Evolutionary conservation across 1,140 invertebrate species (phyloP).

Genomic region (Sarcophaga peregrina): DNA sequence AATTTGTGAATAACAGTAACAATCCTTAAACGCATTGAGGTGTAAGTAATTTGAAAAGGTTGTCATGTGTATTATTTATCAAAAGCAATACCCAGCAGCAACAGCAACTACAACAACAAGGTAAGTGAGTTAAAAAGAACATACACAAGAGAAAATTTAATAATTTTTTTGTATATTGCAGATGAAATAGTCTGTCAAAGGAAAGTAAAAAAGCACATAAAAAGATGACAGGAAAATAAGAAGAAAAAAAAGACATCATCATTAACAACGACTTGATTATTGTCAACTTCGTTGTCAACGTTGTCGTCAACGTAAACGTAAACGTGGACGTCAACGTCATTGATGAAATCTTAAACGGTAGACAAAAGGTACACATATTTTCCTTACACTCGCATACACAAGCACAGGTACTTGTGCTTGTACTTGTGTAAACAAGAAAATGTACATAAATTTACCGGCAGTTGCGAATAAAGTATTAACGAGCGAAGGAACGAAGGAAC

Average conservation of each 20-base stretch:
- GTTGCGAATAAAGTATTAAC: too few relatives aligned
- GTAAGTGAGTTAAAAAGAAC: too few relatives aligned
- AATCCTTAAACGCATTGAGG: neutral
- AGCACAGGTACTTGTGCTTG: neutral
- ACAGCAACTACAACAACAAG: too few relatives aligned
- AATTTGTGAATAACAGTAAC: neutral
- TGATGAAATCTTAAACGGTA: conserved; percentile 22
- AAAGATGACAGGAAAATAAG: neutral
- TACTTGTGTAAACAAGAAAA: too few relatives aligned
- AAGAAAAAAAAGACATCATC: too few relatives aligned
- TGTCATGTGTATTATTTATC: too few relatives aligned
- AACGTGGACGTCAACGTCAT: neutral
- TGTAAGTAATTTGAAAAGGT: neutral
- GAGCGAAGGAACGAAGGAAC: too few relatives aligned
- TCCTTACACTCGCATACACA: neutral
- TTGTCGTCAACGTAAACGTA: neutral
- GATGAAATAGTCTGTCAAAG: conserved; percentile 10
- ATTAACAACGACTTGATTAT: too few relatives aligned
- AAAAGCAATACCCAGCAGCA: too few relatives aligned
- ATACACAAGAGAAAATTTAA: too few relatives aligned
- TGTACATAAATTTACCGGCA: too few relatives aligned
- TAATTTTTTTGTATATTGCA: neutral
- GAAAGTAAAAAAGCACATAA: neutral
- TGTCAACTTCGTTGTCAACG: too few relatives aligned
- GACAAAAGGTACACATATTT: neutral